Conservation (phyloP, 1,140 invertebrate species). For the Bombyx mandarina region DNA sequence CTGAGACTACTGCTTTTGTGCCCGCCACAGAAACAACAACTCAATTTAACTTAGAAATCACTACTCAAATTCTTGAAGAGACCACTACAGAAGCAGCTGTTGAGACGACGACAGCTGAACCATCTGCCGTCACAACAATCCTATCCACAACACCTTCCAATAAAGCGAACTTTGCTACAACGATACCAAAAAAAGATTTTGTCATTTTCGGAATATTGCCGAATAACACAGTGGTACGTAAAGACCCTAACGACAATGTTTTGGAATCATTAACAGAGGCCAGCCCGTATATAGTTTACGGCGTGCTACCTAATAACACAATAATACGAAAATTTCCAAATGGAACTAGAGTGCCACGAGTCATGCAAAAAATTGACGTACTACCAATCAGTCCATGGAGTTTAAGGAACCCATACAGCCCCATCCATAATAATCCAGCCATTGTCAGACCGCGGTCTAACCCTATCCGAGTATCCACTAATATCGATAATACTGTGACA, state of each 20-base stretch:
- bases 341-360: constrained; percentile 79
- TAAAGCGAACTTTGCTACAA: constrained; percentile 26
- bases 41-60: constrained; percentile 25
- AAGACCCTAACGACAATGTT: constrained; percentile 76
- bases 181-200: constrained; percentile 75
- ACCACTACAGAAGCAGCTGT: constrained; percentile 8
- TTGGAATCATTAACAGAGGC: constrained; percentile 76
- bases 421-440: constrained; percentile 70
- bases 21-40: constrained; percentile 27
- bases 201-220: constrained; percentile 80
- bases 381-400: constrained; percentile 71
- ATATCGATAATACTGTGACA: constrained; percentile 70
- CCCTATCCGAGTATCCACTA: constrained; percentile 68
- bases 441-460: constrained; percentile 70
- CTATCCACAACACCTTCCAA: constrained; percentile 26
- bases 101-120: constrained; percentile 22
- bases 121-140: constrained; percentile 12
- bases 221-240: constrained; percentile 82
- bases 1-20: constrained; percentile 27
- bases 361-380: constrained; percentile 72
- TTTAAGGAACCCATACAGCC: constrained; percentile 70
- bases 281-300: constrained; percentile 79
- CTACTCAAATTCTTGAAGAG: constrained; percentile 32
- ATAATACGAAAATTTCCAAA: constrained; percentile 81
- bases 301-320: constrained; percentile 80